Conservation (phyloP, 2,113 vertebrate species). For the Campylorhamphus procurvoides region DNA sequence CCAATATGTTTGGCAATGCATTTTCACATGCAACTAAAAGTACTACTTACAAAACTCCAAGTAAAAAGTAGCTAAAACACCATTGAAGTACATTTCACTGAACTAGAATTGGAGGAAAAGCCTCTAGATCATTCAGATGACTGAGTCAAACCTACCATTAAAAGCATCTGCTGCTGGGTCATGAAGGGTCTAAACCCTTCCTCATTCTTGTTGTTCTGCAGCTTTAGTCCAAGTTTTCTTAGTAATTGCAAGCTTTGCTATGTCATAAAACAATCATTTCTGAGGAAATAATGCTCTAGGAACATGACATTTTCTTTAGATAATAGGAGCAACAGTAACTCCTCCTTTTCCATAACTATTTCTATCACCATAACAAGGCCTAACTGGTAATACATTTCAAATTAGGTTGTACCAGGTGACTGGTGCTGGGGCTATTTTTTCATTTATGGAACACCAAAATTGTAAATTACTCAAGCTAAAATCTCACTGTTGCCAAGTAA, state of each 20-base stretch:
- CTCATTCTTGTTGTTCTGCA: background rate
- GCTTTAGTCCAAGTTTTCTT: background rate
- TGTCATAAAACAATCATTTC: background rate
- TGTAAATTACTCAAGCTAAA: background rate
- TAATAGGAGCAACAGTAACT: background rate
- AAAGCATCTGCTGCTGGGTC: background rate
- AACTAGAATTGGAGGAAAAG: background rate
- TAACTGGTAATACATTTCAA: background rate
- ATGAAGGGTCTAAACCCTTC: background rate
- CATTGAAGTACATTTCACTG: background rate
- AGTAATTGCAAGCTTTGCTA: background rate
- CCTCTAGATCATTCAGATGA: background rate
- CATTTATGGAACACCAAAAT: background rate
- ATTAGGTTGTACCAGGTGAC: background rate
- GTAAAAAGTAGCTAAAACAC: background rate
- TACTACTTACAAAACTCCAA: background rate
- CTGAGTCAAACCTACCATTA: background rate
- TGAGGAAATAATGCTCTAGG: background rate
- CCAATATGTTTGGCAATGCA: background rate
- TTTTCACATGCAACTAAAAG: background rate
- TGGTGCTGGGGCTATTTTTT: background rate
- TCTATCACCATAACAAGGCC: background rate
- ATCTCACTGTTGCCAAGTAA: background rate
- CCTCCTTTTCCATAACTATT: background rate
- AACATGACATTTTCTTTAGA: background rate